These are phyloP conservation scores for Ctenopoma kingsleyae DNA, from an alignment of 2,797 vertebrate species.

Conservation along the genomic window DNA sequence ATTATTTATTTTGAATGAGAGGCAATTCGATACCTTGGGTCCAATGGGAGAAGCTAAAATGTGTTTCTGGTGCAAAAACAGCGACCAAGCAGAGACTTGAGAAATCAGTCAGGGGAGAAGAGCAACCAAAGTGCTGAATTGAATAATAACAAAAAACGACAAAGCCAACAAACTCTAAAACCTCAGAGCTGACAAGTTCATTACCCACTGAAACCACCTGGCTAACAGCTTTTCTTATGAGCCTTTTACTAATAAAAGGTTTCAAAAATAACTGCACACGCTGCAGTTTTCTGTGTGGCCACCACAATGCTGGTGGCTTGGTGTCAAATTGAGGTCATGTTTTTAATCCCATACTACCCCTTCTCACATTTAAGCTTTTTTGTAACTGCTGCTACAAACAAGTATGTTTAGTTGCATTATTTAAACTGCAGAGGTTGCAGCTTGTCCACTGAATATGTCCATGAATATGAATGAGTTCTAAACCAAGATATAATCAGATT, in stretches of 20 bases:
- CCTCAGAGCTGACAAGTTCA: conserved; percentile 81
- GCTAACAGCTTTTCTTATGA: conserved; percentile 75
- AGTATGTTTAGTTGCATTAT: conserved; percentile 36
- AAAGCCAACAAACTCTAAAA: conserved; percentile 73
- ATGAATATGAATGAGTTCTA: conserved; percentile 26
- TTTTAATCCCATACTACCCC: conserved; percentile 61
- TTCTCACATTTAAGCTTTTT: conserved; percentile 30
- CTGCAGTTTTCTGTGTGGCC: conserved; percentile 58
- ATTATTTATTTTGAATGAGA: conserved; percentile 84
- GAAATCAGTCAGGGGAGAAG: conserved; percentile 70
- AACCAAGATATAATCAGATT: conserved; percentile 21
- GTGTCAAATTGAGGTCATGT: conserved; percentile 71
- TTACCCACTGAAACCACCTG: conserved; percentile 78
- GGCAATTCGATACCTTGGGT: conserved; percentile 74
- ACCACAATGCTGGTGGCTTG: conserved; percentile 37
- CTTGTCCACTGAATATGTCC: conserved; percentile 39
- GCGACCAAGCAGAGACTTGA: conserved; percentile 68
- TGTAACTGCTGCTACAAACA: conserved; percentile 39
- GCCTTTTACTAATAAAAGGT: conserved; percentile 72
- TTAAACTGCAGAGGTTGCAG: conserved; percentile 33
- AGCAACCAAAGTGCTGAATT: conserved; percentile 74
- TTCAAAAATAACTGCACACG: conserved; percentile 76
- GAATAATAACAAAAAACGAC: conserved; percentile 79
- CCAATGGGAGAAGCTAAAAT: conserved; percentile 79
- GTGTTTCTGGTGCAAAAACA: conserved; percentile 77